phyloP scores from a whole-genome alignment of 2,797 vertebrate genomes.

The Podarcis siculus region DNA sequence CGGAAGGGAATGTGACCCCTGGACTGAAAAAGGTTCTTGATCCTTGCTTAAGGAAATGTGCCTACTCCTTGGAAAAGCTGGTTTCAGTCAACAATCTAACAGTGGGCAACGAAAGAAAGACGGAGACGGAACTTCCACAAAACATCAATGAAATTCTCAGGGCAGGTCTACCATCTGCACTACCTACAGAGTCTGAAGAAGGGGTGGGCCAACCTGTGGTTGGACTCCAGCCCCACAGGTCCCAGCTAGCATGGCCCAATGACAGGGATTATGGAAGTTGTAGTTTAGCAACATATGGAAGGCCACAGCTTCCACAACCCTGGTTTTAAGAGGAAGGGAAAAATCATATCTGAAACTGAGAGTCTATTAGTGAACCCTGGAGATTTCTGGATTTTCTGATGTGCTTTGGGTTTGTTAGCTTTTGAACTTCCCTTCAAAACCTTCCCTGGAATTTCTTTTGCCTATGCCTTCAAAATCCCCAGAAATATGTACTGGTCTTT shows the following conservation, averaged over 20 bases:
- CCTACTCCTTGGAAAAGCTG: background rate
- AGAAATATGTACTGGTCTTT: background rate
- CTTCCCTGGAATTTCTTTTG: background rate
- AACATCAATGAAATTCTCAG: background rate
- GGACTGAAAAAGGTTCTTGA: no score
- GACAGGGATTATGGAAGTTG: no score
- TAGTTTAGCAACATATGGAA: no score
- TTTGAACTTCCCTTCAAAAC: background rate
- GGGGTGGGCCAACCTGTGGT: no score
- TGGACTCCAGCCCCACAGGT: no score
- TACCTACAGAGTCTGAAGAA: background rate
- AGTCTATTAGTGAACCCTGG: background rate
- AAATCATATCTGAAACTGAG: background rate
- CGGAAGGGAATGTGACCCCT: no score
- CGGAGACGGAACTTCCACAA: background rate
- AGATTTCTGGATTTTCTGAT: background rate
- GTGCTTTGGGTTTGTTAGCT: background rate
- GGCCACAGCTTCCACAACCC: no score
- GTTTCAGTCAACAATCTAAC: background rate
- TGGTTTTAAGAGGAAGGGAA: no score
- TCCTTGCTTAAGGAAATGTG: background rate
- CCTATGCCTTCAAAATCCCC: background rate
- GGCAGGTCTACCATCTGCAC: background rate
- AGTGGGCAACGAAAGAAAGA: background rate
- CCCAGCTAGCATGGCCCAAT: no score